Conservation (phyloP, 1,140 invertebrate species). For the Trachymyrmex septentrionalis region DNA sequence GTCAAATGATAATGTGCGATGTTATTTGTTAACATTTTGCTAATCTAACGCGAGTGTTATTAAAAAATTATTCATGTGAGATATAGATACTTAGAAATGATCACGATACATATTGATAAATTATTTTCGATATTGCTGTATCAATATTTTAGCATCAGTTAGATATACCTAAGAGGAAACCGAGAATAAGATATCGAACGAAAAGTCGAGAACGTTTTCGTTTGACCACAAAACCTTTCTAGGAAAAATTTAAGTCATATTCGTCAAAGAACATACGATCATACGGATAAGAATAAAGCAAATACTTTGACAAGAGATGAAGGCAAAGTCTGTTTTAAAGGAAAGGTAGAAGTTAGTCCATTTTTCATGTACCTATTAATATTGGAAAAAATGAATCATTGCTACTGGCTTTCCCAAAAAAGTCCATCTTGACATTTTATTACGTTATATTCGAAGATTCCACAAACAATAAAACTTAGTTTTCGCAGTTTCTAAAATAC, state of each 20-base stretch:
- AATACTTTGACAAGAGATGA: neutral
- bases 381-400: neutral
- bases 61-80: neutral
- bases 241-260: neutral
- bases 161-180: neutral
- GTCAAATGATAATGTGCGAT: no score
- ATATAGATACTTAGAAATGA: neutral
- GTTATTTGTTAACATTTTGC: neutral
- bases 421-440: neutral
- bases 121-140: neutral
- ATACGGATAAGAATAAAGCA: neutral
- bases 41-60: neutral
- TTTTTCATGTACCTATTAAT: neutral
- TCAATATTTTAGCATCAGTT: neutral
- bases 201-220: neutral
- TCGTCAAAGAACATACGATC: conserved; percentile 12
- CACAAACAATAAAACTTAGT: neutral
- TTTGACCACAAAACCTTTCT: conserved; percentile 3
- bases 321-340: neutral
- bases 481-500: conserved; percentile 1
- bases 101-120: neutral
- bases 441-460: neutral
- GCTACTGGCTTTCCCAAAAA: neutral
- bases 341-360: neutral
- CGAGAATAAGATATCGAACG: neutral